These are phyloP conservation scores for Drosophila melanosoma DNA, from an alignment of 2,888 invertebrate genomes.

Conservation along the genomic window DNA sequence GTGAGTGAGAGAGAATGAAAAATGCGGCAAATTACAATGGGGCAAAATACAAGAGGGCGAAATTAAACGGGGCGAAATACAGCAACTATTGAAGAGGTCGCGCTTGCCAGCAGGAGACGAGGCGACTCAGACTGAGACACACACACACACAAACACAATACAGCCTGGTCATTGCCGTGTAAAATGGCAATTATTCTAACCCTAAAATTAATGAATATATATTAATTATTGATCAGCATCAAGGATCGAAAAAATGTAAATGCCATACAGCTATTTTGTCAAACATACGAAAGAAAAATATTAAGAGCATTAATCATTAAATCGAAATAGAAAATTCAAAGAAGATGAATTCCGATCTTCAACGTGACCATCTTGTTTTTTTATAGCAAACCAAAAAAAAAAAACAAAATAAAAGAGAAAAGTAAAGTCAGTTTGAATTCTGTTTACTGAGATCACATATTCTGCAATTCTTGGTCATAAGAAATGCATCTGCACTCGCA, in stretches of 20 bases:
- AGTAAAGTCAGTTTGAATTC: background rate
- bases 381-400: background rate
- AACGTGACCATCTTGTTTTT: background rate
- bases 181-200: background rate
- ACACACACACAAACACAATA: slow-evolving; percentile 9
- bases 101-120: slow-evolving; percentile 43
- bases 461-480: background rate
- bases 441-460: background rate
- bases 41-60: slow-evolving; percentile 2
- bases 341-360: background rate
- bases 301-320: background rate
- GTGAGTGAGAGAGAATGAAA: slow-evolving; percentile 13
- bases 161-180: background rate
- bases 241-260: slow-evolving; percentile 2
- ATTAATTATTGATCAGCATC: background rate
- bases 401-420: background rate
- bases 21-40: slow-evolving; percentile 6
- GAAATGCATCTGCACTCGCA: background rate
- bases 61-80: slow-evolving; percentile 10
- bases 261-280: background rate
- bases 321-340: background rate
- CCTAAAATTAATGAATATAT: background rate
- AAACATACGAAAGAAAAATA: background rate
- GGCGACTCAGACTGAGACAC: slow-evolving; percentile 20
- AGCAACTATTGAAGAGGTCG: slow-evolving; percentile 23